phyloP scores from a whole-genome alignment of 2,113 vertebrate genomes.

The Planiliza haematocheilus region DNA sequence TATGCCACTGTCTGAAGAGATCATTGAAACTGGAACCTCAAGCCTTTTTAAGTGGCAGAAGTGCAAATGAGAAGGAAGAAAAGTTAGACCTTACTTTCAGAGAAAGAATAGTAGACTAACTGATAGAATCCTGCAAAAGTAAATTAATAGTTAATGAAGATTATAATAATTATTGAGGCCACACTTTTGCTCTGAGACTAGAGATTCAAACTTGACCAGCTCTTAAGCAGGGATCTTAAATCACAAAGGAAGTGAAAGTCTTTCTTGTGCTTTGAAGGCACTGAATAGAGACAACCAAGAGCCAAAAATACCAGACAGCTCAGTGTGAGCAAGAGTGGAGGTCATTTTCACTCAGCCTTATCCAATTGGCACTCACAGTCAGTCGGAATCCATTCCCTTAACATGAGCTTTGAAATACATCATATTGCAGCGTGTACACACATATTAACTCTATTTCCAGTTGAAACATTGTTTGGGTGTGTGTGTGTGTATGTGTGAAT shows the following conservation, averaged over 20 bases:
- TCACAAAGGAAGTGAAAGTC: not conserved
- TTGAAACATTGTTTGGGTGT: constrained; percentile 28
- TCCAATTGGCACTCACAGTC: constrained; percentile 61
- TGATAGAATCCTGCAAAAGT: not conserved
- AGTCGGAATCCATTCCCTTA: constrained; percentile 60
- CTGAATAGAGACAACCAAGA: constrained; percentile 9
- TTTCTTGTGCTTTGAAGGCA: constrained; percentile 12
- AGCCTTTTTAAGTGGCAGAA: constrained; percentile 40
- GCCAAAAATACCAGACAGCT: constrained; percentile 24
- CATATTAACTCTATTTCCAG: constrained; percentile 47
- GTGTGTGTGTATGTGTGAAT: constrained; percentile 13
- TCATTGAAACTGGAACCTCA: constrained; percentile 28
- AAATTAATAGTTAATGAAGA: not conserved
- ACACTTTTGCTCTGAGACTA: no score
- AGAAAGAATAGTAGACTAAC: not conserved
- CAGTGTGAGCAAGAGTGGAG: constrained; percentile 24
- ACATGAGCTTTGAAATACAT: constrained; percentile 56
- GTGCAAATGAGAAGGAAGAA: constrained; percentile 17
- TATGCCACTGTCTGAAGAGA: constrained; percentile 18
- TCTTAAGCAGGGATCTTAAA: not conserved
- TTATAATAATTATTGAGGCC: no score
- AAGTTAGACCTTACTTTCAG: not conserved
- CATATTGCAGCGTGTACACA: constrained; percentile 30
- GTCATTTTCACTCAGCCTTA: constrained; percentile 57
- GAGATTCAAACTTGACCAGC: not conserved